Base-by-base conservation (phyloP, 1,140 invertebrate genomes). In the Ostrea edulis region DNA sequence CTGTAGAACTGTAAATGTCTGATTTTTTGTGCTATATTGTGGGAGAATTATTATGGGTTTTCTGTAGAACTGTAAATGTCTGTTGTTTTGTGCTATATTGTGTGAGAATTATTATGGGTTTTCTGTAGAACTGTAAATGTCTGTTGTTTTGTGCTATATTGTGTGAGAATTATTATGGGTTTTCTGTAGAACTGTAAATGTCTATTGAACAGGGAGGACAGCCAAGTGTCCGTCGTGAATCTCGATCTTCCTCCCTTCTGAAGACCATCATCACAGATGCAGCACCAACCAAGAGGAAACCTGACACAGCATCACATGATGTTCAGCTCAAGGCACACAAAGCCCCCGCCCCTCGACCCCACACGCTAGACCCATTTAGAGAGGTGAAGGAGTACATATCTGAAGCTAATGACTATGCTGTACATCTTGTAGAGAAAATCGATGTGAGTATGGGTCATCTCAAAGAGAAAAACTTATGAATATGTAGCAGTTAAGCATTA, bases 301-400 rank as follows among this genome's bases (percentile, higher is more conserved):
- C 68, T 9, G 68, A 77, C 25, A 14, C 14, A 25, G 25, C 14
- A 12, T 35, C 68, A 17, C 68, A 77, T 2, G 68, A 77, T 9
- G 22, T 77, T 25, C 68, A 25, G 25, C 25, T 29, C 22, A 77
- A 25, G 68, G 9, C 68, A 25, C 87, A 91, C 35, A 91, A 90
- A 77, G 88, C 89, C 9, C 90, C 90, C 22, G 86, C 89, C 82
- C 87, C 91, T 22, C 89, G 88, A 85, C 89, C 89, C n/a, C 87
- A 90, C 35, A 90, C 88, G 54, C 85, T 91, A n/a, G 91, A 91
- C 71, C 90, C 93, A 14, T 93, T 94, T 29, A 89, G 88, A 71
- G 91, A 93, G 77, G 92, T 93, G 12, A 92, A 92, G 88, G 92
- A 93, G 54, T 94, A 92, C 82, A 87, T 92, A 29, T 86, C 89